Evolutionary conservation across 1,140 invertebrate genomes (phyloP).

Genomic region (Antheraea mylitta): DNA sequence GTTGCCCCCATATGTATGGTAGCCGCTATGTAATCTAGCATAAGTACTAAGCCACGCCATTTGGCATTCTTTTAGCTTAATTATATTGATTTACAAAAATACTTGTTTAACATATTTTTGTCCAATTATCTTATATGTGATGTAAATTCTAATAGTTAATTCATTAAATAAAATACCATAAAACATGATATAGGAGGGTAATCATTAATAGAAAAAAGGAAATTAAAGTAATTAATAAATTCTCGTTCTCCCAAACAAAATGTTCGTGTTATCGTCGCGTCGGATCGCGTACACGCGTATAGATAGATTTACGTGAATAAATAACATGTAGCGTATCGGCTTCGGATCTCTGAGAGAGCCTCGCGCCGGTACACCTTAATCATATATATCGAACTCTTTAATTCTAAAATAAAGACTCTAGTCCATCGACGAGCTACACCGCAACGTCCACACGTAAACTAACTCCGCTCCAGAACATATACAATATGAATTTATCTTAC

Average conservation of each 20-base stretch:
- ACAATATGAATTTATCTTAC: no score
- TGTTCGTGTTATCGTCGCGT: neutral
- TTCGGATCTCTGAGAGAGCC: neutral
- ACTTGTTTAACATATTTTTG: no score
- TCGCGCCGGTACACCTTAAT: neutral
- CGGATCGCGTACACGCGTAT: neutral
- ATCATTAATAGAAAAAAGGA: neutral
- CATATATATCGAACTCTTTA: neutral
- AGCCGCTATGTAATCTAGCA: no score
- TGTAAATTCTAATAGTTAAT: neutral
- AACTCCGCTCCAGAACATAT: no score
- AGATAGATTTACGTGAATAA: conserved; percentile 3
- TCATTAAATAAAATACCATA: neutral
- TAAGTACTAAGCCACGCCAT: no score
- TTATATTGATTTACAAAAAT: no score
- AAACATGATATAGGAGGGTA: neutral
- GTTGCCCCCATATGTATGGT: no score
- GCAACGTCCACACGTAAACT: neutral
- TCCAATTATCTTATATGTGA: neutral
- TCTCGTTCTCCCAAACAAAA: neutral
- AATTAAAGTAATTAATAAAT: neutral
- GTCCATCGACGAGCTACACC: neutral
- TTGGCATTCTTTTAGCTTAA: no score
- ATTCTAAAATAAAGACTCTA: neutral
- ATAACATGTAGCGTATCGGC: neutral